Evolutionary conservation across 2,113 vertebrate species (phyloP).

Genomic region (Colossoma macropomum): DNA sequence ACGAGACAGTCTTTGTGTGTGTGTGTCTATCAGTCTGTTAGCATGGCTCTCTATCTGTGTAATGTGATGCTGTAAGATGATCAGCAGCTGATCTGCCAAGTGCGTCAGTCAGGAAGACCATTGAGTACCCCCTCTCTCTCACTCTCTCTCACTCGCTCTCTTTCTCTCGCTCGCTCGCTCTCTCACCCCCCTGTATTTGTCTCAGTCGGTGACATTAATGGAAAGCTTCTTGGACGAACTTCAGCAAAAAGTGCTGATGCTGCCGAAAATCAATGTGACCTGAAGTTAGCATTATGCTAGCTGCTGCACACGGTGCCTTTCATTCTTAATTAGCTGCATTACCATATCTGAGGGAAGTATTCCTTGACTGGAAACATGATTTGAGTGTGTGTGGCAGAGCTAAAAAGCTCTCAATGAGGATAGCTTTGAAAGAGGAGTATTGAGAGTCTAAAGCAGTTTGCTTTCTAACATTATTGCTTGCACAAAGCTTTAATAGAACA

Average conservation of each 20-base stretch:
- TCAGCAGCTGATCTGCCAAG: conserved; percentile 39
- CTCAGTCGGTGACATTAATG: not conserved
- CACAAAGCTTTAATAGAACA: not conserved
- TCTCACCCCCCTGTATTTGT: not conserved
- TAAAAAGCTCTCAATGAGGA: not conserved
- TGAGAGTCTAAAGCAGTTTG: not conserved
- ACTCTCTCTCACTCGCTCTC: no score
- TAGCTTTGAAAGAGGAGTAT: not conserved
- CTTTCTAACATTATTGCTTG: not conserved
- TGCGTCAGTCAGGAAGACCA: conserved; percentile 30
- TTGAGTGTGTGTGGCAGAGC: not conserved
- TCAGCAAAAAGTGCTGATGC: not conserved
- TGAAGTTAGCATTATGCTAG: not conserved
- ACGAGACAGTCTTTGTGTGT: conserved; percentile 10
- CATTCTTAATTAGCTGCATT: not conserved
- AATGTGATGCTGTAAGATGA: conserved; percentile 50
- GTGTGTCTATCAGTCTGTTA: not conserved
- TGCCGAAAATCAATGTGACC: not conserved
- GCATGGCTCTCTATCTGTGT: conserved; percentile 12
- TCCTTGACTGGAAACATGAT: not conserved
- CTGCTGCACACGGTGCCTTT: not conserved
- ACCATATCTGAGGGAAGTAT: not conserved
- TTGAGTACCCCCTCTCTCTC: no score
- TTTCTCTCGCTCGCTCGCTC: no score
- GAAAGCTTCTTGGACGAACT: not conserved